Evolutionary conservation across 2,888 invertebrate species (phyloP), one percentile per base, ranked within the genome.

Genomic region (Pollenia griseotomentosa): DNA sequence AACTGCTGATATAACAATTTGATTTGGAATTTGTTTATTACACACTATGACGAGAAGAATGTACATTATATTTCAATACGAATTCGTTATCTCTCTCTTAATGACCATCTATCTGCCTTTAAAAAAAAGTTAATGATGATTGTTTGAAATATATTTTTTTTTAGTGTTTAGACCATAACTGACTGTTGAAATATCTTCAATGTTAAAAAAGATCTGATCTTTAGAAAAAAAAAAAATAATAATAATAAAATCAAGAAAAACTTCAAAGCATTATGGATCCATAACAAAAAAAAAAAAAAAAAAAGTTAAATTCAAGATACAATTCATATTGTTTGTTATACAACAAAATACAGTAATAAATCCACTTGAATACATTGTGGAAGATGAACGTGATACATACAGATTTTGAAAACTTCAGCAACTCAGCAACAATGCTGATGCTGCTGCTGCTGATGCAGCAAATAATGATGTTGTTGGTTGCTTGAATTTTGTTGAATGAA

Each of bases 321-420:
- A 77, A 83, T 83, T 83, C 71, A 70, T 75, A 81, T 85, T 85
- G 81, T 82, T 85, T 74, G 79, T 83, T 83, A 79, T 83, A 83
- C 83, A 86, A 80, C 75, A 86, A 82, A 33, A 33, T 33, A 66
- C 23, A 86, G 33, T 75, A 83, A 80, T 86, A 73, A 80, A 86
- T 83, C 71, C 80, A 86, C 86, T 86, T 75, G 75, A 83, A 79
- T 66, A 9, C 42, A 53, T 33, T 23, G 63, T 46, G 66, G 42
- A 57, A 65, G 53, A 73, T 44, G 23, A 66, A 66, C 48, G 66
- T 55, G 65, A 42, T 10, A 7, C 12, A 14, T 6, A 23, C 4
- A 12, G 6, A 61, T 40, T 33, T 33, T 33, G 0, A 33, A 61
- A 19, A 44, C 42, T 63, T 63, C 14, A 71, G 68, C 16, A 68